Base-by-base conservation (phyloP, 2,113 vertebrate genomes). In the Lepidothrix coronata region DNA sequence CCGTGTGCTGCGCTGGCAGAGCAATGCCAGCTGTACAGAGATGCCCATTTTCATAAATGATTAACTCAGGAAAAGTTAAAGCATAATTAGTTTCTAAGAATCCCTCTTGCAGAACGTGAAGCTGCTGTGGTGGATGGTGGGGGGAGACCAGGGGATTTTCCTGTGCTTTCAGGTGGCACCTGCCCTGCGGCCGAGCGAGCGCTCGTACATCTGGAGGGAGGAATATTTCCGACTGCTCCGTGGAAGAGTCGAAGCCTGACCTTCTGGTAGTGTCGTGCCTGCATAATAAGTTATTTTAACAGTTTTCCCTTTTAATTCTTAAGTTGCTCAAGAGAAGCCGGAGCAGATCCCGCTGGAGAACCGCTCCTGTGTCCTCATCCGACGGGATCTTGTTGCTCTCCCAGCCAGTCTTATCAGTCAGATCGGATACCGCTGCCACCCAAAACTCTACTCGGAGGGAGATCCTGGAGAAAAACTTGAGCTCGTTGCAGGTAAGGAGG, bases 401-500 rank as follows among this genome's bases (percentile, higher is more conserved):
- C 99, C 99, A 1, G 99, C 99, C 90, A 99, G 99, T 88, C 98
- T 99, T 63, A 99, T 99, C 98, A 99, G 99, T 95, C 99, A 99
- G 96, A 99, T 99, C 3, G 99, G 99, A 3, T 99, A 99, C 96
- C 99, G 99, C n/a, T 99, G 99, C 96, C 99, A 99, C 97, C 99
- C 99, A 2, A 99, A 99, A 58, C 99, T 99, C 91, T 99, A 99
- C 98, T 99, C 99, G 0, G 99, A 99, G 97, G 99, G 99, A 14
- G 99, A 99, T 95, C 99, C 99, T 1, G 99, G 99, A 20, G 99
- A 99, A 92, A 99, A 99, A 95, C 98, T 99, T 95, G 99, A 99
- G 97, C 98, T 99, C 1, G 99, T 99, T 44, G 99, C 98, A 98
- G 99, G 99, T 99, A 97, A 96, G 4, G 23, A 15, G 23, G 30